Evolutionary conservation across 2,113 vertebrate species (phyloP).

Genomic region (Lagenorhynchus albirostris): DNA sequence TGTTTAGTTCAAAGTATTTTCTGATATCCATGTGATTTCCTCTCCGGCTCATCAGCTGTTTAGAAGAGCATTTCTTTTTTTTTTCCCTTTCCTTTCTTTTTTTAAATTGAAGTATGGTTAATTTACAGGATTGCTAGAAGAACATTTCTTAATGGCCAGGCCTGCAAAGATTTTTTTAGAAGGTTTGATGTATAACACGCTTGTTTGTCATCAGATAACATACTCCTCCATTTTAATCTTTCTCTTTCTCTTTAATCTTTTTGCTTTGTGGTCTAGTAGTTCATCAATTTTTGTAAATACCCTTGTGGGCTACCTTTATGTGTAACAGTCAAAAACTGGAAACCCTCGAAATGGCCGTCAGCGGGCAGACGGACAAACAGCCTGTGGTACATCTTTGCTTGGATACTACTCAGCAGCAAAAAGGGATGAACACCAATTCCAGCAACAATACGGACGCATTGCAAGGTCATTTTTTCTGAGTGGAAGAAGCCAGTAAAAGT

Average conservation of each 20-base stretch:
- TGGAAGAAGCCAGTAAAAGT: background rate
- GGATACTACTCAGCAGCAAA: background rate
- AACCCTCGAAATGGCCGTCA: background rate
- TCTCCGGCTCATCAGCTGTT: background rate
- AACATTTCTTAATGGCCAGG: background rate
- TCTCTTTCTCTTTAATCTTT: too few relatives aligned
- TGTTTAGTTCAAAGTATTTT: background rate
- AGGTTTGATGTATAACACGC: background rate
- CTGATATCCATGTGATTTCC: background rate
- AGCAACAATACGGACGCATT: background rate
- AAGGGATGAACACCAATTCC: background rate
- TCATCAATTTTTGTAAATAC: background rate
- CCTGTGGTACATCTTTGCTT: background rate
- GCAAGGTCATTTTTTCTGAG: background rate
- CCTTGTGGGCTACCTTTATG: background rate
- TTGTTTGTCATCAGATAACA: background rate
- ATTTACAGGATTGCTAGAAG: background rate
- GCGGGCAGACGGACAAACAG: rapidly evolving
- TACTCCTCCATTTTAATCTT: background rate
- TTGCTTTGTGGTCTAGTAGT: background rate
- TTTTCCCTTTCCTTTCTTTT: background rate
- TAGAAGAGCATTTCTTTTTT: background rate
- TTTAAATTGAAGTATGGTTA: background rate
- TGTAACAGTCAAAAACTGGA: background rate
- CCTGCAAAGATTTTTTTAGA: background rate